Conservation (phyloP, 2,113 vertebrate species). For the Calyptommatus sinebrachiatus region DNA sequence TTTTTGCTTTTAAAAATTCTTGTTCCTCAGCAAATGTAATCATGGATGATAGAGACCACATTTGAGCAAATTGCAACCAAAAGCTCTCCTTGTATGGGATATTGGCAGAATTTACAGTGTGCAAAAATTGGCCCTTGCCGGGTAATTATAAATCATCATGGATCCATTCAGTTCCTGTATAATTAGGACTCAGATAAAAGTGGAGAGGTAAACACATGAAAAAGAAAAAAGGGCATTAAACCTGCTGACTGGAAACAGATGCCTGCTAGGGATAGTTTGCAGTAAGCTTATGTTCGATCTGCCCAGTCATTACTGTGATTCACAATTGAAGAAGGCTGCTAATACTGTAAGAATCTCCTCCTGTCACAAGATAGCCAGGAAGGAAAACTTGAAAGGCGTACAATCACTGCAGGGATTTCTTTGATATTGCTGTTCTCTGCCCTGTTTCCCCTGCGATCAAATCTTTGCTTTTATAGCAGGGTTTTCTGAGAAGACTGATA, state of each 20-base stretch:
- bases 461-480: slow-evolving; percentile 63
- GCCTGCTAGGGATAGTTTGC: slow-evolving; percentile 34
- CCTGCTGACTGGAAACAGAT: slow-evolving; percentile 56
- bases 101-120: slow-evolving; percentile 36
- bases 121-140: slow-evolving; percentile 34
- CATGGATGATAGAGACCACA: not conserved
- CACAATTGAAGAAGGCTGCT: slow-evolving; percentile 21
- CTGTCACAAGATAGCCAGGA: slow-evolving; percentile 23
- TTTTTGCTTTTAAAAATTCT: slow-evolving; percentile 1
- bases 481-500: slow-evolving; percentile 84
- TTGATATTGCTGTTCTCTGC: slow-evolving; percentile 3
- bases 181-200: slow-evolving; percentile 48
- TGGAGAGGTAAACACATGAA: slow-evolving; percentile 41
- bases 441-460: not conserved
- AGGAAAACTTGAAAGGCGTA: slow-evolving; percentile 19
- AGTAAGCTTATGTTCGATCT: slow-evolving; percentile 5
- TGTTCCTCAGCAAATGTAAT: slow-evolving; percentile 6
- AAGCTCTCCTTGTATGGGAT: slow-evolving; percentile 12
- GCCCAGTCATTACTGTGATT: slow-evolving; percentile 28
- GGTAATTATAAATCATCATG: slow-evolving; percentile 39
- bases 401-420: rapidly evolving
- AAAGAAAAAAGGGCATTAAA: slow-evolving; percentile 8
- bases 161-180: slow-evolving; percentile 31
- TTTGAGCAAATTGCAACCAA: not conserved
- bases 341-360: slow-evolving; percentile 7